A percentile compares a stretch with the other conserved stretches of the same genome.
phyloP scores from a whole-genome alignment of 2,113 vertebrate species.

The Rostratula benghalensis region DNA sequence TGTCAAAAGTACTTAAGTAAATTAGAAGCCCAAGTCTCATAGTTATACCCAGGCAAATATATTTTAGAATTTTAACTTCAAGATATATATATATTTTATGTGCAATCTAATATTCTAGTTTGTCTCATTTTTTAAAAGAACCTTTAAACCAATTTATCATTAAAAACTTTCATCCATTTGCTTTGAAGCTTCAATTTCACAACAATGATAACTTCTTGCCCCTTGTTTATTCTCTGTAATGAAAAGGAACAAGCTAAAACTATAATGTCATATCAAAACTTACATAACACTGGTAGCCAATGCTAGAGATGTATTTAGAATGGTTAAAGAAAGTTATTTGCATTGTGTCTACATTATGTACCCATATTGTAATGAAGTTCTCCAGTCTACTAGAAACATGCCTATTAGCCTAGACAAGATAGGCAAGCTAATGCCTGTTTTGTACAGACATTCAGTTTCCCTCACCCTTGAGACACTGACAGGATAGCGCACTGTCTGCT shows the following conservation, averaged over 20 bases:
- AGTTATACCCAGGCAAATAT: not conserved
- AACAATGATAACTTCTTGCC: not conserved
- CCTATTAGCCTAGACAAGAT: not conserved
- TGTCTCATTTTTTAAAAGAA: not conserved
- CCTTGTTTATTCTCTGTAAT: not conserved
- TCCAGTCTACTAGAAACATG: not conserved
- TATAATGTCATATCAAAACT: not conserved
- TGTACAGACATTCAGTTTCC: not conserved
- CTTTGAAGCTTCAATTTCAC: not conserved
- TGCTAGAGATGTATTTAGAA: not conserved
- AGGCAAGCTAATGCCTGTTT: not conserved
- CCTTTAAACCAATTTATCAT: fast-evolving
- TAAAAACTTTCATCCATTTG: not conserved
- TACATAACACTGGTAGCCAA: not conserved
- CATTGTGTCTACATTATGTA: not conserved
- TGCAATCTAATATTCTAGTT: not conserved
- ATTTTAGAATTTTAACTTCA: not conserved
- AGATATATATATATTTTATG: not conserved
- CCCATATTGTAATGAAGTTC: not conserved
- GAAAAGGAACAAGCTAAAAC: not conserved
- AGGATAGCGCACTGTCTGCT: not conserved
- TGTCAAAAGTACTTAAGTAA: not conserved
- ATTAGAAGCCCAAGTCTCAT: not conserved
- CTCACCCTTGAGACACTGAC: not conserved
- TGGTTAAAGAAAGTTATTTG: not conserved